Evolutionary conservation across 2,113 vertebrate species (phyloP).

Genomic region (Piaya cayana): DNA sequence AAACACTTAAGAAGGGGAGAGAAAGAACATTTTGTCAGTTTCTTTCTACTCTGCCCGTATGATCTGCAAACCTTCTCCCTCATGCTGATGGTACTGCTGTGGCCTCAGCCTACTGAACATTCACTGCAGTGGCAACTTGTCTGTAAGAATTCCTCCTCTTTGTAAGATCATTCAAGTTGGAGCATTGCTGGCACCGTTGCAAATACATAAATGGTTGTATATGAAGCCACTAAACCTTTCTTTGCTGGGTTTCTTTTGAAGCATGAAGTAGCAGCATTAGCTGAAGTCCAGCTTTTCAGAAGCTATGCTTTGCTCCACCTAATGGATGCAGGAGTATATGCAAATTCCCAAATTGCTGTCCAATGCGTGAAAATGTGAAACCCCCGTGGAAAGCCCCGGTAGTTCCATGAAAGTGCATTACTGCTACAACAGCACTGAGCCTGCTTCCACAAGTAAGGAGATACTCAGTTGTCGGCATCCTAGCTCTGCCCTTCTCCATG

Average conservation of each 20-base stretch:
- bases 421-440: neutral
- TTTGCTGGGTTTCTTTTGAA: neutral
- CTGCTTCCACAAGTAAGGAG: neutral
- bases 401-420: neutral
- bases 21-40: neutral
- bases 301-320: neutral
- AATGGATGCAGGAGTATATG: neutral
- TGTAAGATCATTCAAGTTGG: neutral
- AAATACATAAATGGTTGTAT: neutral
- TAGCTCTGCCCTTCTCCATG: neutral
- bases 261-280: neutral
- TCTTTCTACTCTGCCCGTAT: neutral
- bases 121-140: neutral
- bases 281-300: neutral
- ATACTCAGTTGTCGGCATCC: neutral
- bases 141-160: neutral
- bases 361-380: neutral
- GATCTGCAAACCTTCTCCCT: neutral
- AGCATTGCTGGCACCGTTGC: neutral
- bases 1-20: neutral
- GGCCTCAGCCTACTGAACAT: neutral
- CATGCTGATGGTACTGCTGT: rapidly evolving
- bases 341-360: neutral
- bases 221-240: neutral
- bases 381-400: neutral